These are phyloP conservation scores for Nibea coibor DNA, from an alignment of 2,113 vertebrate species.

Conservation along the genomic window DNA sequence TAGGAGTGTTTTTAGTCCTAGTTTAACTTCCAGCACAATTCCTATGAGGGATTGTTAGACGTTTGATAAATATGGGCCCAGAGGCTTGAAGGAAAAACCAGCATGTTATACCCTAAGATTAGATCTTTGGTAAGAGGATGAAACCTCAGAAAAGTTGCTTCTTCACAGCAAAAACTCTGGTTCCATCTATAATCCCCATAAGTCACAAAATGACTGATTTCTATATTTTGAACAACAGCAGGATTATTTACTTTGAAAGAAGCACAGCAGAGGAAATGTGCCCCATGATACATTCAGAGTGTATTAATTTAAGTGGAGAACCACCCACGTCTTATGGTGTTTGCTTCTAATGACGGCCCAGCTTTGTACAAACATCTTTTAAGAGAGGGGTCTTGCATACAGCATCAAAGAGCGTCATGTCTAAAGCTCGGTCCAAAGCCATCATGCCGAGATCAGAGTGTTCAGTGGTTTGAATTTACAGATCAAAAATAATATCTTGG, in stretches of 20 bases:
- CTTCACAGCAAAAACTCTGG: not conserved
- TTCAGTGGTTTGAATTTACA: constrained; percentile 21
- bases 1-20: not conserved
- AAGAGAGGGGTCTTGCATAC: constrained; percentile 74
- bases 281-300: constrained; percentile 17
- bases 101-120: not conserved
- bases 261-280: constrained; percentile 15
- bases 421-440: constrained; percentile 36
- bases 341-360: constrained; percentile 45
- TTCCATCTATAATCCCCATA: not conserved
- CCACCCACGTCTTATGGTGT: constrained; percentile 38
- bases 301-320: constrained; percentile 42
- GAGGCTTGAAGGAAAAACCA: constrained; percentile 2
- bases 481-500: constrained; percentile 19
- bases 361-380: constrained; percentile 68
- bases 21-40: constrained; percentile 21
- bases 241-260: constrained; percentile 2
- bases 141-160: not conserved
- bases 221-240: constrained; percentile 9
- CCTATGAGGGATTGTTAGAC: not conserved
- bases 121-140: not conserved
- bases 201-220: not conserved
- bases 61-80: not conserved
- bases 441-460: constrained; percentile 13
- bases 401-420: constrained; percentile 57